These are phyloP conservation scores for Lamellibrachia satsuma DNA, from an alignment of 2,888 invertebrate genomes.

Conservation along the genomic window DNA sequence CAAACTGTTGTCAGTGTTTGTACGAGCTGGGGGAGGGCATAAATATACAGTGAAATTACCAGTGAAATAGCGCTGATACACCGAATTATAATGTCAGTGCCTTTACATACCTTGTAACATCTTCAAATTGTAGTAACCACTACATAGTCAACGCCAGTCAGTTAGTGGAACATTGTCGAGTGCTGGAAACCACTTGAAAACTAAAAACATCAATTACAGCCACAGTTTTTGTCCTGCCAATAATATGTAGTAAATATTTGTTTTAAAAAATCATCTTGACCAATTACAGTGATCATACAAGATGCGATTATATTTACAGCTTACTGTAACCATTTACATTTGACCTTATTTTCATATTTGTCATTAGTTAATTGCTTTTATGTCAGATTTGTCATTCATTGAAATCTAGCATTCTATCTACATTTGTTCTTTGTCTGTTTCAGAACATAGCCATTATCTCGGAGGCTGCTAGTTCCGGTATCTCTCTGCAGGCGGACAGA, in stretches of 20 bases:
- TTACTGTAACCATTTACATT: constrained; percentile 1
- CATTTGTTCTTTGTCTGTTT: constrained; percentile 27
- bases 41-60: no score
- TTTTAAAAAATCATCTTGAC: background rate
- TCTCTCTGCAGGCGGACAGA: constrained; percentile 86
- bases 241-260: background rate
- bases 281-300: no score
- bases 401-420: background rate
- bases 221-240: background rate
- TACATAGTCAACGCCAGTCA: no score
- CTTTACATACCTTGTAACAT: no score
- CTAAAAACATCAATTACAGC: background rate
- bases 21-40: no score
- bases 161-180: no score
- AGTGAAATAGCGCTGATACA: no score
- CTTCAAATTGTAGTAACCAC: no score
- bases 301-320: background rate
- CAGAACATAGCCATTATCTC: constrained; percentile 94
- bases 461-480: constrained; percentile 96
- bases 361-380: background rate
- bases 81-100: no score
- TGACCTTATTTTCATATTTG: background rate
- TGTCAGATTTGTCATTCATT: background rate
- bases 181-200: no score
- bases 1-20: no score